Conservation (phyloP, 2,797 vertebrate species). For the Capromys pilorides region DNA sequence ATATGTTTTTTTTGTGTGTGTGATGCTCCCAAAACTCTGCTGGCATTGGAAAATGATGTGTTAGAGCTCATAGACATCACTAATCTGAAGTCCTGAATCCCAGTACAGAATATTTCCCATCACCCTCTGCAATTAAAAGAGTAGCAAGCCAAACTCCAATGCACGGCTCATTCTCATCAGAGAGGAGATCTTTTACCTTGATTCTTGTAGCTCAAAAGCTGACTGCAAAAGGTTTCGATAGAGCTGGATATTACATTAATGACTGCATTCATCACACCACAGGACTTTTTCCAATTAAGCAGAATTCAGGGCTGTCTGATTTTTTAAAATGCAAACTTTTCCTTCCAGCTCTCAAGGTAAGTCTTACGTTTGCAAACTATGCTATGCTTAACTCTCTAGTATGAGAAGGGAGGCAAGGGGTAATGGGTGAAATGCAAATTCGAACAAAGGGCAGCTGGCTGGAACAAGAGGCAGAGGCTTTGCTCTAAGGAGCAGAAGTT, state of each 20-base stretch:
- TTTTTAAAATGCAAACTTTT: conserved; percentile 41
- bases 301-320: conserved; percentile 26
- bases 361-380: not conserved
- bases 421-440: conserved; percentile 11
- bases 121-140: not conserved
- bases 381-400: not conserved
- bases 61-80: not conserved
- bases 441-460: not conserved
- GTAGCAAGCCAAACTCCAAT: not conserved
- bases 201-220: conserved; percentile 52
- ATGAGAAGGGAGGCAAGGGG: not conserved
- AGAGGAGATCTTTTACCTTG: conserved; percentile 54
- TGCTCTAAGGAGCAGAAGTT: not conserved
- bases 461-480: not conserved
- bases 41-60: not conserved
- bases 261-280: conserved; percentile 57
- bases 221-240: conserved; percentile 51
- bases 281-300: conserved; percentile 57
- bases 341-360: conserved; percentile 27
- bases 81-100: not conserved
- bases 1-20: not conserved
- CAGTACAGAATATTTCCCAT: not conserved
- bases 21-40: not conserved
- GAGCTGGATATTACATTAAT: conserved; percentile 65
- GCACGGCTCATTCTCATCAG: conserved; percentile 15